phyloP scores from a whole-genome alignment of 2,888 invertebrate genomes.

The Microchrysa polita region DNA sequence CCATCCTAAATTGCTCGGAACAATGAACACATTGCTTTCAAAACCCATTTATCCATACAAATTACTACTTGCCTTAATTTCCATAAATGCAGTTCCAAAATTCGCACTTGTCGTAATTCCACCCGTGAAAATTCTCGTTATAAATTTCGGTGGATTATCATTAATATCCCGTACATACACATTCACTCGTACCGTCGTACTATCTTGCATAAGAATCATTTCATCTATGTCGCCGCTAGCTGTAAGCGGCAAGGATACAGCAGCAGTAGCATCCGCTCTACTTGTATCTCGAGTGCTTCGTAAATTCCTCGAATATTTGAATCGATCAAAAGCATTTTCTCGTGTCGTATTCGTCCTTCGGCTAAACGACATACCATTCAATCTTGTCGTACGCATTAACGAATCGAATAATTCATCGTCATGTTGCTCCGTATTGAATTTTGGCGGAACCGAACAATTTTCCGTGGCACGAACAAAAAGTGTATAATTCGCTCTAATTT shows the following conservation, averaged over 20 bases:
- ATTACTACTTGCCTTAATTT: conserved; percentile 73
- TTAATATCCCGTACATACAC: conserved; percentile 85
- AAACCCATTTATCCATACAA: too few relatives aligned
- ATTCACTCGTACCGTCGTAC: conserved; percentile 75
- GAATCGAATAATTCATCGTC: conserved; percentile 1
- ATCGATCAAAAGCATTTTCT: conserved; percentile 54
- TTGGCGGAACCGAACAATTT: conserved; percentile 75
- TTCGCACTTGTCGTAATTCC: conserved; percentile 94
- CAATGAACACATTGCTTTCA: not conserved
- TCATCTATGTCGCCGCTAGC: conserved; percentile 43
- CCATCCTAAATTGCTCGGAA: not conserved
- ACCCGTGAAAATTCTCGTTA: conserved; percentile 85
- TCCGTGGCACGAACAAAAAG: conserved; percentile 84
- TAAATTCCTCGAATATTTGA: conserved; percentile 56
- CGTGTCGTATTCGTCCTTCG: conserved; percentile 32
- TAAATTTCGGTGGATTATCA: conserved; percentile 89
- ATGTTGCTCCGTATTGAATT: conserved; percentile 52
- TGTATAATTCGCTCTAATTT: conserved; percentile 73
- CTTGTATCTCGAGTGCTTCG: conserved; percentile 48
- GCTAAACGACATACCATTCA: conserved; percentile 12
- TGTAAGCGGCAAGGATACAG: conserved; percentile 6
- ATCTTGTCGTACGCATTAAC: conserved; percentile 9
- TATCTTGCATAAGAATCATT: conserved; percentile 65
- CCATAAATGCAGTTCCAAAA: conserved; percentile 89
- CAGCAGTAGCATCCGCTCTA: too few relatives aligned